Evolutionary conservation across 2,113 vertebrate genomes (phyloP).

Genomic region (Empidonax alnorum): DNA sequence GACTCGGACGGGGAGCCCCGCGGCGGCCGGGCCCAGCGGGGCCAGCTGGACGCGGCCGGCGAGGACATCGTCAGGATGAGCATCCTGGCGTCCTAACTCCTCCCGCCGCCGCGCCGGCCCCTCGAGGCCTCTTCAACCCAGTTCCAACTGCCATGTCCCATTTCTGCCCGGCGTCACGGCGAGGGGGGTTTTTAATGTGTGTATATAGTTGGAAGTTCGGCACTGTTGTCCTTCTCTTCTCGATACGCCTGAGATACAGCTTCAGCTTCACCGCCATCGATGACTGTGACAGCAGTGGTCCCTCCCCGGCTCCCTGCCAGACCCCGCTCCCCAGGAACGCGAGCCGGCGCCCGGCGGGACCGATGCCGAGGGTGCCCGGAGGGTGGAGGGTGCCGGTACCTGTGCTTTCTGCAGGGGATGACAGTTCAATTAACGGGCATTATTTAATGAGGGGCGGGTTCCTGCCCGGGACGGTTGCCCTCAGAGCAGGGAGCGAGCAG

Average conservation of each 20-base stretch:
- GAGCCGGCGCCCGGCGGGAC: not conserved
- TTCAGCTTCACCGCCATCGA: slow-evolving; percentile 68
- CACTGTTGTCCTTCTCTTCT: slow-evolving; percentile 79
- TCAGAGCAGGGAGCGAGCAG: slow-evolving; percentile 38
- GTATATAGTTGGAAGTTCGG: slow-evolving; percentile 73
- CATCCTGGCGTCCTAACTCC: slow-evolving; percentile 89
- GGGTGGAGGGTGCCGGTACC: not conserved
- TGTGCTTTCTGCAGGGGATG: slow-evolving; percentile 20
- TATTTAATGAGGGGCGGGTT: slow-evolving; percentile 77
- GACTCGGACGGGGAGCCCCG: slow-evolving; percentile 82
- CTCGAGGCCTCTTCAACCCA: slow-evolving; percentile 52
- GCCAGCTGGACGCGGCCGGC: slow-evolving; percentile 82
- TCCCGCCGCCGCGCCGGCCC: not conserved
- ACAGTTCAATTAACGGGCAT: slow-evolving; percentile 80
- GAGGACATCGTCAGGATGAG: slow-evolving; percentile 93
- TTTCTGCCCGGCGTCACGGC: slow-evolving; percentile 66
- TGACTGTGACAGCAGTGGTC: slow-evolving; percentile 18
- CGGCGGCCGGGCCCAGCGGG: slow-evolving; percentile 77
- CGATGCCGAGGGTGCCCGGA: not conserved
- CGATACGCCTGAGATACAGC: slow-evolving; percentile 69
- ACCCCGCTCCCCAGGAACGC: not conserved
- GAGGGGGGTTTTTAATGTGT: slow-evolving; percentile 67
- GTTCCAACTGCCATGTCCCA: slow-evolving; percentile 79
- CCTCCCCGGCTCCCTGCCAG: not conserved
- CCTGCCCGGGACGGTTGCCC: slow-evolving; percentile 50